Evolutionary conservation across 2,888 invertebrate genomes (phyloP).

Genomic region (Epinotia bilunana): DNA sequence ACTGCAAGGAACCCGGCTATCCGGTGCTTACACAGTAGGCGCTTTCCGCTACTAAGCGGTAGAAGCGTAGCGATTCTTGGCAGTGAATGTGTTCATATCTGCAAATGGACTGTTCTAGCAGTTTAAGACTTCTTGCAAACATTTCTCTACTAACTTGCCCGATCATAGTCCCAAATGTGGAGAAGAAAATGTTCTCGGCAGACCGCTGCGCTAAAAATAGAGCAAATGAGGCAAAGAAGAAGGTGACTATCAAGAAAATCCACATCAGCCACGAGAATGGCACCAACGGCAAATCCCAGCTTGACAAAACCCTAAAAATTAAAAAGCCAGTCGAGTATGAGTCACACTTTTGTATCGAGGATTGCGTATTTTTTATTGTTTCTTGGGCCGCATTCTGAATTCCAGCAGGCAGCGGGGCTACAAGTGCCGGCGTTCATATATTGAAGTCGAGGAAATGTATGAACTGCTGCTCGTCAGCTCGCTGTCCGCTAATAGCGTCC

Average conservation of each 20-base stretch:
- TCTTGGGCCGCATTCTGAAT: no score
- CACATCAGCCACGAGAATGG: slow-evolving; percentile 80
- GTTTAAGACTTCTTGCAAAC: background rate
- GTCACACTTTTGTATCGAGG: background rate
- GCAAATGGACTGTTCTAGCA: no score
- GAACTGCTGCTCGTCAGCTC: no score
- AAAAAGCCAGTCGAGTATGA: background rate
- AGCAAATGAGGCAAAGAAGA: slow-evolving; percentile 60
- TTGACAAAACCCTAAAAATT: slow-evolving; percentile 69
- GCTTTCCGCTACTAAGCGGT: no score
- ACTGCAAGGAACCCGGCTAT: no score
- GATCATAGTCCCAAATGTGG: slow-evolving; percentile 47
- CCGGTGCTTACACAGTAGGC: no score
- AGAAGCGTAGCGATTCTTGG: no score
- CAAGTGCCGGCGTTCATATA: no score
- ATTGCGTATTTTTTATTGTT: background rate
- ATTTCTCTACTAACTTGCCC: slow-evolving; percentile 41
- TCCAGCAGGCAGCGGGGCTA: no score
- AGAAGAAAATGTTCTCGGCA: slow-evolving; percentile 38
- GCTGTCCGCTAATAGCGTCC: no score
- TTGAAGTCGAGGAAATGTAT: no score
- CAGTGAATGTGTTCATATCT: no score
- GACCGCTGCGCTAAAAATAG: slow-evolving; percentile 47
- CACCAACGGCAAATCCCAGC: slow-evolving; percentile 80
- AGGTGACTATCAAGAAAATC: slow-evolving; percentile 71